These are phyloP conservation scores for Gorilla gorilla DNA, from an alignment of 2,113 vertebrate species.

Conservation along the genomic window DNA sequence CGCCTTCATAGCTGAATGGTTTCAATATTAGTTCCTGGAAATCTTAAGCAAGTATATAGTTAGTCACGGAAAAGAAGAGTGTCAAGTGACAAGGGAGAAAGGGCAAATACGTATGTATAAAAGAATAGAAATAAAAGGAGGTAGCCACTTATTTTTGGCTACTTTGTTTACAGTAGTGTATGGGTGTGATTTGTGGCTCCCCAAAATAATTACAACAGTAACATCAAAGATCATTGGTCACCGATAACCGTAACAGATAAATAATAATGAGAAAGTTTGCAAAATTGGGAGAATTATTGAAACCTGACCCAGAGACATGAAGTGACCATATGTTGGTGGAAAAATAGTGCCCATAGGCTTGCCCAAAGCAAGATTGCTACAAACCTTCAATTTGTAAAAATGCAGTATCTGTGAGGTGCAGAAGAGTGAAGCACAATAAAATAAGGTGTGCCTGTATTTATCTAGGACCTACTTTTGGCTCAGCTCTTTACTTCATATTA, in stretches of 20 bases:
- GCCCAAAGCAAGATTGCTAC: background rate
- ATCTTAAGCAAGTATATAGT: no score
- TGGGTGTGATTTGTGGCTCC: background rate
- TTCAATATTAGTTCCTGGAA: no score
- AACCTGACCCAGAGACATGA: background rate
- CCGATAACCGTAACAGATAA: background rate
- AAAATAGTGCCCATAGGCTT: background rate
- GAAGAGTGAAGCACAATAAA: background rate
- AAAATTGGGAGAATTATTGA: background rate
- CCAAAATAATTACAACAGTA: background rate
- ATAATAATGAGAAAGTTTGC: background rate
- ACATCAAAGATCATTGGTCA: background rate
- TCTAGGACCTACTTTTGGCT: background rate
- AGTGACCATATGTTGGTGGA: background rate
- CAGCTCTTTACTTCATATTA: background rate
- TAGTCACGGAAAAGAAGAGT: no score
- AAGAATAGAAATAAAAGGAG: no score
- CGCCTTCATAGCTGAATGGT: no score
- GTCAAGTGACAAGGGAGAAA: no score
- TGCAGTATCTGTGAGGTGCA: background rate
- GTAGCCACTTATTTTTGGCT: no score
- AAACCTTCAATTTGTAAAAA: background rate
- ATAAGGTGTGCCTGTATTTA: background rate
- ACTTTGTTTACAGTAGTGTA: background rate
- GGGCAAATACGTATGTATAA: no score